Evolutionary conservation across 2,888 invertebrate genomes (phyloP).

Genomic region (Nomada hirtipes): DNA sequence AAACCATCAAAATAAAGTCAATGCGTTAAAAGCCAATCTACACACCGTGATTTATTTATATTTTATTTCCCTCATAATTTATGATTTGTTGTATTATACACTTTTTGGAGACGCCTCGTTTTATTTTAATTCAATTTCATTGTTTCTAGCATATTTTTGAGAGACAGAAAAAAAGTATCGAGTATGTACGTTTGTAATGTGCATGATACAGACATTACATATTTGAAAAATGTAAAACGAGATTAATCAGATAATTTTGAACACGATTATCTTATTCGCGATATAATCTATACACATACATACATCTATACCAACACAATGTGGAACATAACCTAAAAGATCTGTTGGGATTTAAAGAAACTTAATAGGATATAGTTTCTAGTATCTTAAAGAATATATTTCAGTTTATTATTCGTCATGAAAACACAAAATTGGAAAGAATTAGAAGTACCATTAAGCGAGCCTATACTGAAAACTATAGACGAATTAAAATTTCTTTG

Average conservation of each 20-base stretch:
- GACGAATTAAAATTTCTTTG: constrained; percentile 85
- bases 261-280: neutral
- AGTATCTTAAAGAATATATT: neutral
- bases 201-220: no score
- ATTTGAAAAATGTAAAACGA: no score
- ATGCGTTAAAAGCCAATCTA: constrained; percentile 78
- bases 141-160: no score
- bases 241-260: neutral
- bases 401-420: constrained; percentile 65
- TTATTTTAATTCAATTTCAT: no score
- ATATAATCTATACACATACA: neutral
- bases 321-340: constrained; percentile 31
- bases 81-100: no score
- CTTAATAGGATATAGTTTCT: neutral
- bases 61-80: neutral
- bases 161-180: no score
- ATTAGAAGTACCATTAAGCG: constrained; percentile 83
- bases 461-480: constrained; percentile 84
- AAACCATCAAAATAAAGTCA: constrained; percentile 81
- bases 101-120: no score
- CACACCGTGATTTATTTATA: constrained; percentile 24
- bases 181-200: no score
- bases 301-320: neutral
- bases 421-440: constrained; percentile 84
- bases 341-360: neutral